Evolutionary conservation across 2,797 vertebrate genomes (phyloP).

Genomic region (Sparus aurata): DNA sequence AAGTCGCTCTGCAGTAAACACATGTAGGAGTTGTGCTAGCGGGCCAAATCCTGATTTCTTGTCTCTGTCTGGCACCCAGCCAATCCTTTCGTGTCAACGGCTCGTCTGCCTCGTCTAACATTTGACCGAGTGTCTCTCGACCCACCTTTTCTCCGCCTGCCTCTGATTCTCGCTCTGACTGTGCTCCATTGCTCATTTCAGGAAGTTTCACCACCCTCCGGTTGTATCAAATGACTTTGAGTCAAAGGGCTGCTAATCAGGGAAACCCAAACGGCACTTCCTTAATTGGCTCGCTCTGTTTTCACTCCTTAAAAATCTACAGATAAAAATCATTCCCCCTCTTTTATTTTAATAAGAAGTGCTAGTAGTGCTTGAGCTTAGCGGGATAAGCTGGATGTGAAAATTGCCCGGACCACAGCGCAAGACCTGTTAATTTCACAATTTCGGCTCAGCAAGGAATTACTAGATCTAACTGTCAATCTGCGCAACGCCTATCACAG

Average conservation of each 20-base stretch:
- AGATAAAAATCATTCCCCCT: conserved; percentile 53
- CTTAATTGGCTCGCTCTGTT: conserved; percentile 59
- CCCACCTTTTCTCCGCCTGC: conserved; percentile 54
- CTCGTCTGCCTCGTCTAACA: conserved; percentile 32
- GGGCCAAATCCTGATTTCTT: conserved; percentile 36
- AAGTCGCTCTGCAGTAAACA: not conserved
- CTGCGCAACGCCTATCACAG: not conserved
- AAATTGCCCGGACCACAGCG: conserved; percentile 40
- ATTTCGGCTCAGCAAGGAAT: conserved; percentile 38
- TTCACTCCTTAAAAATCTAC: conserved; percentile 37
- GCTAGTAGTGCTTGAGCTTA: conserved; percentile 36
- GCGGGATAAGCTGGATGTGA: conserved; percentile 50
- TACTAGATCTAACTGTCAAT: conserved; percentile 28
- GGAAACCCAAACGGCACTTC: conserved; percentile 64
- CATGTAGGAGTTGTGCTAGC: not conserved
- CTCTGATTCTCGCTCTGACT: conserved; percentile 41
- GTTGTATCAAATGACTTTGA: conserved; percentile 57
- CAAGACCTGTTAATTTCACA: conserved; percentile 54
- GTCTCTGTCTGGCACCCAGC: conserved; percentile 22
- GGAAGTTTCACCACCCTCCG: conserved; percentile 66
- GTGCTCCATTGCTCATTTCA: conserved; percentile 41
- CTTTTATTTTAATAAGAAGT: conserved; percentile 30
- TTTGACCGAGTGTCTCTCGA: conserved; percentile 64
- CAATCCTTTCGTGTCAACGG: conserved; percentile 6
- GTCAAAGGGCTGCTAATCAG: conserved; percentile 61